Conservation (phyloP, 1,140 invertebrate species). For the Eufriesea mexicana region DNA sequence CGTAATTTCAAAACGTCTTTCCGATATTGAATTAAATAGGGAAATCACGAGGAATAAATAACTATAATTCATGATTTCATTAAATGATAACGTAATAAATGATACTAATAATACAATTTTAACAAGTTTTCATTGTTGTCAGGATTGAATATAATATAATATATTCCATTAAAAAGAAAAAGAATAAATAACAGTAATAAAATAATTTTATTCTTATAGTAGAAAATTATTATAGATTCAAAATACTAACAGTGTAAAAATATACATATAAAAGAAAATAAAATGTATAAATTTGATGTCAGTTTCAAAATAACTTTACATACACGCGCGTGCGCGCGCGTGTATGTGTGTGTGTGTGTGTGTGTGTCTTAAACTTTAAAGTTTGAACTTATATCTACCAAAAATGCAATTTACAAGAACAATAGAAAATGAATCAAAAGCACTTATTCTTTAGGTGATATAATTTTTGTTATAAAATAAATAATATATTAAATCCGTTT, state of each 20-base stretch:
- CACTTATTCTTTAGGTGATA: not conserved
- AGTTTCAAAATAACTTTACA: no score
- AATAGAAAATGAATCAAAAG: not conserved
- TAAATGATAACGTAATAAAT: not conserved
- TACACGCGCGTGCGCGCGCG: no score
- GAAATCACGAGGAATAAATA: slow-evolving; percentile 19
- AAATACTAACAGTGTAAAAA: not conserved
- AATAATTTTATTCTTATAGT: not conserved
- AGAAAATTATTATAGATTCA: not conserved
- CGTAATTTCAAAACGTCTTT: not conserved
- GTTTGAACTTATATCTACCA: no score
- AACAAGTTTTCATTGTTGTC: no score
- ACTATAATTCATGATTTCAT: not conserved
- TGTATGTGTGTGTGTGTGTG: no score
- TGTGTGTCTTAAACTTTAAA: no score
- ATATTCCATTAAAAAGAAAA: not conserved
- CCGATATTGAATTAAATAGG: not conserved
- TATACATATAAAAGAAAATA: no score
- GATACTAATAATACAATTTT: not conserved
- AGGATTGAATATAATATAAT: not conserved
- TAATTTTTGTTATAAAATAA: not conserved
- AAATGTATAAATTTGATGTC: no score
- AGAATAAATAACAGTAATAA: no score
- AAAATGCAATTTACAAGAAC: not conserved
- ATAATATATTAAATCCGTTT: slow-evolving; percentile 3